These are phyloP conservation scores for Agonopterix arenella DNA, from an alignment of 2,888 invertebrate genomes.

Conservation along the genomic window DNA sequence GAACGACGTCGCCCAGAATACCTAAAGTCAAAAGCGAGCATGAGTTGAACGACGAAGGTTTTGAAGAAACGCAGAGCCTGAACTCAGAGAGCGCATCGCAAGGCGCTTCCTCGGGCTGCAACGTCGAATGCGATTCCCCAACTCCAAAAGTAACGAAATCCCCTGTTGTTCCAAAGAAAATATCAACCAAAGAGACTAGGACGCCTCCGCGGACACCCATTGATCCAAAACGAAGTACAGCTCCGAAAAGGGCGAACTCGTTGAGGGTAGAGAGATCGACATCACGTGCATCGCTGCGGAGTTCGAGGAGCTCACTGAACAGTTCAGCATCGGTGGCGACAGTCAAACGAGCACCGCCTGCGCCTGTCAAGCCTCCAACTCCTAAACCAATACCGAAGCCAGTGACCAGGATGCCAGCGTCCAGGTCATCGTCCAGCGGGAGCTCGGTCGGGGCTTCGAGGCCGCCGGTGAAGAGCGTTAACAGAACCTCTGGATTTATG, in stretches of 20 bases:
- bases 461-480: slow-evolving; percentile 52
- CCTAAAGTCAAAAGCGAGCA: slow-evolving; percentile 78
- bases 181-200: slow-evolving; percentile 64
- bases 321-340: slow-evolving; percentile 89
- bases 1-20: slow-evolving; percentile 64
- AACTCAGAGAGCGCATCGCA: slow-evolving; percentile 92
- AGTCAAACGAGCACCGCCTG: slow-evolving; percentile 81
- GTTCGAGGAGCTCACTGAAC: slow-evolving; percentile 89
- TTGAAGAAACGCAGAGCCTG: slow-evolving; percentile 92
- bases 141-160: slow-evolving; percentile 60
- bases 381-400: slow-evolving; percentile 71
- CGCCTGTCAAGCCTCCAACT: slow-evolving; percentile 46
- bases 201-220: slow-evolving; percentile 52
- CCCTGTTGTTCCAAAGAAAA: slow-evolving; percentile 65
- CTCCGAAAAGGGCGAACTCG: slow-evolving; percentile 53
- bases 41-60: slow-evolving; percentile 91
- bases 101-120: slow-evolving; percentile 87
- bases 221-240: slow-evolving; percentile 45
- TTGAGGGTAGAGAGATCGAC: slow-evolving; percentile 85
- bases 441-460: slow-evolving; percentile 69
- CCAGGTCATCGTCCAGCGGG: slow-evolving; percentile 64
- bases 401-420: slow-evolving; percentile 48
- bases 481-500: slow-evolving; percentile 84
- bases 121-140: slow-evolving; percentile 78
- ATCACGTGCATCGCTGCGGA: slow-evolving; percentile 86